phyloP scores from a whole-genome alignment of 2,888 invertebrate genomes.

The Timema podura region DNA sequence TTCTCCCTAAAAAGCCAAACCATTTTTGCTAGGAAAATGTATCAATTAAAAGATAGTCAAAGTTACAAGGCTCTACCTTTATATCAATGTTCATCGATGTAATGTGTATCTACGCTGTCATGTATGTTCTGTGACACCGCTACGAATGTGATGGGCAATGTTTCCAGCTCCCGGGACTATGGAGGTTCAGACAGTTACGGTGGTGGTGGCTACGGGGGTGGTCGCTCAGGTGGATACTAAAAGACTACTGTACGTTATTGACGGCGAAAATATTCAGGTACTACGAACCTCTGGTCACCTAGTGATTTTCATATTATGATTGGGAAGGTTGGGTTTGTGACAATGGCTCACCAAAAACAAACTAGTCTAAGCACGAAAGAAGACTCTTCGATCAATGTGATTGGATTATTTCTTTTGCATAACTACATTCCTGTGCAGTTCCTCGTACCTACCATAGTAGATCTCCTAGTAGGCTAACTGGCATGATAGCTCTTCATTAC shows the following conservation, averaged over 20 bases:
- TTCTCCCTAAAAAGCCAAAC: too few species aligned
- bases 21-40: not conserved
- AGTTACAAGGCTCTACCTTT: too few species aligned
- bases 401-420: too few species aligned
- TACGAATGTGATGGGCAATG: slow-evolving; percentile 24
- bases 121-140: not conserved
- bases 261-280: slow-evolving; percentile 23
- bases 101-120: not conserved
- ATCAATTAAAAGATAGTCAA: not conserved
- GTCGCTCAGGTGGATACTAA: slow-evolving; percentile 31
- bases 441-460: too few species aligned
- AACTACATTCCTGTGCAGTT: too few species aligned
- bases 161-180: slow-evolving; percentile 32
- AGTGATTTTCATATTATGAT: too few species aligned
- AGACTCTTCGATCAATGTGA: too few species aligned
- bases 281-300: slow-evolving; percentile 21
- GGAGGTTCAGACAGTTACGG: slow-evolving; percentile 27
- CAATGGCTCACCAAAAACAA: too few species aligned
- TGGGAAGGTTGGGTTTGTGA: too few species aligned
- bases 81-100: not conserved
- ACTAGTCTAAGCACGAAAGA: too few species aligned
- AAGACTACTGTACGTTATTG: not conserved
- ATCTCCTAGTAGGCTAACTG: too few species aligned
- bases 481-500: too few species aligned
- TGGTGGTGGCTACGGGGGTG: slow-evolving; percentile 24